Evolutionary conservation across 2,888 invertebrate species (phyloP), one percentile per base, ranked within the genome.

Genomic region (Campoplex capitator): DNA sequence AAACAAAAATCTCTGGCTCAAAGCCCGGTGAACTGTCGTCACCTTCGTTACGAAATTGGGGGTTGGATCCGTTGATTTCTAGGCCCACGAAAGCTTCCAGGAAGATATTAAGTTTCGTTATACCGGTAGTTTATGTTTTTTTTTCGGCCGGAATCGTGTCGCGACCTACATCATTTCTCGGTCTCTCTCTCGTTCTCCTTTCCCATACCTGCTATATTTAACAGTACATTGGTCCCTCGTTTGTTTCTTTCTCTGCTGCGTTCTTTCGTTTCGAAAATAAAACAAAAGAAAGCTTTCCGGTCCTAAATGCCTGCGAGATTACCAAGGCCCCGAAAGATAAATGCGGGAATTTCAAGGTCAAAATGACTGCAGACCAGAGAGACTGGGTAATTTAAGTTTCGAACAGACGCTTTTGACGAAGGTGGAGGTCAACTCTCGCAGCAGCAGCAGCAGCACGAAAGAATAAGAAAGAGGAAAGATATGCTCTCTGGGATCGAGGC

Each of bases 361-460:
- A 67, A 54, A 38, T 42, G 51, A 28, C 51, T 71, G 51, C 51
- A 9, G 68, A 32, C 38, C 13, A 6, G 18, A 23, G 56, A 51
- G 73, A 68, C 71, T 77, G 65, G 23, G 74, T 83, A 85, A 85
- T 83, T 79, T 85, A 56, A 75, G 78, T 75, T 83, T 85, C 75
- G 62, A 83, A 78, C 65, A 32, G 1, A 6, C 32, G 70, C 62
- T 80, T 23, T 23, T 79, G 85, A 85, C 82, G 82, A 85, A 85
- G 85, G 85, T 85, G 68, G 79, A 85, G 85, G 85, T 73, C 82
- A 56, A 67, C 38, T 51, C 48, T 23, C 23, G 23, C 23, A 23
- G 23, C 23, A 23, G 23, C 23, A 23, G 23, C 23, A 23, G 62
- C 56, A 45, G 54, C 28, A 18, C 48, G 38, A 68, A 79, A 32